Base-by-base conservation (phyloP, 1,140 invertebrate genomes). In the Hylyphantes graminicola region DNA sequence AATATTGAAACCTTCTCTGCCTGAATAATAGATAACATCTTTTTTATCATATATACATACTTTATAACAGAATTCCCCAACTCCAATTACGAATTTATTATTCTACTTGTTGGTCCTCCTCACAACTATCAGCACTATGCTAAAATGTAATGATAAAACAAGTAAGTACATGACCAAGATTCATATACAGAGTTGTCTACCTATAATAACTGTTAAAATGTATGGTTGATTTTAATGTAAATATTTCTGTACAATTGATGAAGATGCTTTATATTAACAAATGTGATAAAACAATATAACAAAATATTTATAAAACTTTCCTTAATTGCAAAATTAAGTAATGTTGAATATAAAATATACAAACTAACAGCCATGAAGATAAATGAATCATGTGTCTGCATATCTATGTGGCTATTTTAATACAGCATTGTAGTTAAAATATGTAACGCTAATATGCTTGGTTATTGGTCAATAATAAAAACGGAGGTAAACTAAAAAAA, bases 281-380 rank as follows among this genome's bases (percentile, higher is more conserved):
- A 35, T 35, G 35, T 81, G 65, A 81, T 81, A 64, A 81, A 81
- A 72, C 78, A 79, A 79, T 79, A 54, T 81, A 81, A 81, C 35
- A 81, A 72, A 81, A 81, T 81, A 81, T 81, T 81, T 81, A 81
- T 72, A 72, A 81, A 81, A 81, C 67, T 72, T 81, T 81, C 65
- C 78, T 81, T 81, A 72, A 72, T 81, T 81, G 65, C 78, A 72
- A 81, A 81, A 81, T 61, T 61, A 81, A 81, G 65, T 70, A 70
- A 72, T 72, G 63, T 72, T 81, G 48, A 72, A 81, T 72, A 70
- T 50, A 81, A 81, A 79, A 76, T 65, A 55, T 67, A 68, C 65
- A 68, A 35, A 35, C 35, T 35, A 35, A 35, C 35, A 35, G 35
- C 35, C 35, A 35, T 17, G 19, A 79, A 68, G 51, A 76, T 35